Base-by-base conservation (phyloP, 2,113 vertebrate species). In the Proterorhinus semilunaris region DNA sequence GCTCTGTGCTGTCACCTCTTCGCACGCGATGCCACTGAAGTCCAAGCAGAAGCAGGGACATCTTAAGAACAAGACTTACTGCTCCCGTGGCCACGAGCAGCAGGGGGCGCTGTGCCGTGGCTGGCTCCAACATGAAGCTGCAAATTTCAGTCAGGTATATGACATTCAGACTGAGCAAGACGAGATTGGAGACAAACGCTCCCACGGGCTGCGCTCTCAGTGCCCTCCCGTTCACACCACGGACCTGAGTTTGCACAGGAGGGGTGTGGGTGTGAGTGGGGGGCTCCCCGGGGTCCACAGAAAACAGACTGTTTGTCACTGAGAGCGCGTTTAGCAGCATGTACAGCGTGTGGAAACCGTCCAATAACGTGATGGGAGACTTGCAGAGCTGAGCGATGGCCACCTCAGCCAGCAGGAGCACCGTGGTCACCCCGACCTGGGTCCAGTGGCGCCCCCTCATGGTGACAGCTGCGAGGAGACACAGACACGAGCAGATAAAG, bases 271-370 rank as follows among this genome's bases (percentile, higher is more conserved):
- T 16, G 67, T 5, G 6, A 42, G 55, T 6, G 12, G 59, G 10
- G 10, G 74, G 50, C 12, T 65, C 64, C 11, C 11, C 45, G 10
- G 43, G 53, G 47, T 68, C 75, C 52, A 36, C 6, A 57, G 65
- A 51, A 63, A 51, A 17, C 53, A 12, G 1, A 36, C 36, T 15
- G 8, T 17, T 10, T 10, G 67, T 36, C 10, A 69, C 57, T 17
- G 17, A 57, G 68, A 76, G 75, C 71, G 91, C 62, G 55, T 61
- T 72, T 46, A 92, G 59, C 72, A 93, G 76, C 55, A 93, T 15
- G 61, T 89, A 92, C 66, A 93, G 78, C 0, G 92, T 92, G 79
- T 93, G 90, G 78, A 93, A 93, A 62, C 81, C 82, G 27, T 94
- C 91, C 48, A 91, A 72, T 64, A 91, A 81, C 50, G 49, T 86